A percentile compares a stretch with the other conserved stretches of the same genome.
phyloP scores from a whole-genome alignment of 2,888 invertebrate genomes.

The Adelognathus sp. region DNA sequence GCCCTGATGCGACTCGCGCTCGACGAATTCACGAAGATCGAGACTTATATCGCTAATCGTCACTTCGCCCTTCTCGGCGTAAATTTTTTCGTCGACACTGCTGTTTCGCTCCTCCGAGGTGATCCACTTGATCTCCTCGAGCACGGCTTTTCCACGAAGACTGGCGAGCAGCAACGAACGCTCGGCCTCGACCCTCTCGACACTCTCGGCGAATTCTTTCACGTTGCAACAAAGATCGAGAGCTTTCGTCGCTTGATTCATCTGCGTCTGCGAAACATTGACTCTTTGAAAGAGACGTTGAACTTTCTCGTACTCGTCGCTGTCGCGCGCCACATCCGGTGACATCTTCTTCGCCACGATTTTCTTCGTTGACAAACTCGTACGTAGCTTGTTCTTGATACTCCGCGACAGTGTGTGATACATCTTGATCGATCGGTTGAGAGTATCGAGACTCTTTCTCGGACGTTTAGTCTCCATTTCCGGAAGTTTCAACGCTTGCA shows the following conservation, averaged over 20 bases:
- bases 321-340: background rate
- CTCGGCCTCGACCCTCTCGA: constrained; percentile 83
- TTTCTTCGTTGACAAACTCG: constrained; percentile 1
- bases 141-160: constrained; percentile 62
- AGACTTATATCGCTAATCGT: constrained; percentile 65
- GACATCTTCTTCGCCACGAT: background rate
- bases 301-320: constrained; percentile 49
- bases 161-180: constrained; percentile 80
- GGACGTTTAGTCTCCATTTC: constrained; percentile 28
- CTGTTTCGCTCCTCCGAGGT: constrained; percentile 34
- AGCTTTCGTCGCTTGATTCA: constrained; percentile 80
- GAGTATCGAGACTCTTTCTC: constrained; percentile 39
- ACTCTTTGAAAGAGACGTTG: constrained; percentile 66
- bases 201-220: constrained; percentile 80
- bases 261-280: constrained; percentile 66
- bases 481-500: constrained; percentile 14
- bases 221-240: constrained; percentile 80
- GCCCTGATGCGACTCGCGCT: constrained; percentile 1
- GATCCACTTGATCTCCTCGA: constrained; percentile 66
- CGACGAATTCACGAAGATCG: constrained; percentile 60
- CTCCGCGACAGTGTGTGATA: constrained; percentile 65
- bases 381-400: constrained; percentile 57
- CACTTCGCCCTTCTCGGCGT: constrained; percentile 60
- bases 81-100: background rate
- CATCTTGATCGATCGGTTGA: constrained; percentile 61